Base-by-base conservation (phyloP, 2,797 vertebrate genomes). In the Trachurus trachurus region DNA sequence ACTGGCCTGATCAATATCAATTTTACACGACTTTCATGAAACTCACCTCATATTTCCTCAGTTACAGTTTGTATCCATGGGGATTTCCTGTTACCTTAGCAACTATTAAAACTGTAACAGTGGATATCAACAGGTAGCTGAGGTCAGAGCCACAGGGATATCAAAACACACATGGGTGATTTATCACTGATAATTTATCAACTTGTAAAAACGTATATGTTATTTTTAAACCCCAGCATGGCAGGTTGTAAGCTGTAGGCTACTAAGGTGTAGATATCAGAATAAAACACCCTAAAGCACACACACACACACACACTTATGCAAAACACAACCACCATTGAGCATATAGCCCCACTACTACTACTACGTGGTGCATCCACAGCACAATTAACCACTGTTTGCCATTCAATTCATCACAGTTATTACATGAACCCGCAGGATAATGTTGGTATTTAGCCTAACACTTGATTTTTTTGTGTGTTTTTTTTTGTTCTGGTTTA, bases 111-210 rank as follows among this genome's bases (percentile, higher is more conserved):
- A 62, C 21, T 61, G 74, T 22, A 52, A 62, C 62, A 73, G 31
- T 47, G 6, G n/a, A 63, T 60, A 88, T 89, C 91, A 94, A 93
- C 92, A 94, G 90, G 88, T 94, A 74, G 85, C 71, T 70, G 61
- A 68, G 64, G n/a, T 13, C 49, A 60, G 74, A 64, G 62, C 47
- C 56, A 13, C 40, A 34, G 1, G 44, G 6, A 37, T 11, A 45
- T 72, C 26, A 26, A 60, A 64, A 59, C 68, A 63, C 61, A 80
- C 64, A 76, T 66, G 50, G 65, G 45, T 17, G 70, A 76, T 4
- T 58, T 61, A 16, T 45, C 63, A 56, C 7, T 42, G 39, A 53
- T 66, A 56, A 13, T 12, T 75, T 58, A 77, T 74, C 52, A 66
- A 53, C 44, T 37, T 37, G 8, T 62, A 40, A 5, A 62, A 19